Conservation (phyloP, 2,888 invertebrate genomes). For the Parascotia fuliginaria region DNA sequence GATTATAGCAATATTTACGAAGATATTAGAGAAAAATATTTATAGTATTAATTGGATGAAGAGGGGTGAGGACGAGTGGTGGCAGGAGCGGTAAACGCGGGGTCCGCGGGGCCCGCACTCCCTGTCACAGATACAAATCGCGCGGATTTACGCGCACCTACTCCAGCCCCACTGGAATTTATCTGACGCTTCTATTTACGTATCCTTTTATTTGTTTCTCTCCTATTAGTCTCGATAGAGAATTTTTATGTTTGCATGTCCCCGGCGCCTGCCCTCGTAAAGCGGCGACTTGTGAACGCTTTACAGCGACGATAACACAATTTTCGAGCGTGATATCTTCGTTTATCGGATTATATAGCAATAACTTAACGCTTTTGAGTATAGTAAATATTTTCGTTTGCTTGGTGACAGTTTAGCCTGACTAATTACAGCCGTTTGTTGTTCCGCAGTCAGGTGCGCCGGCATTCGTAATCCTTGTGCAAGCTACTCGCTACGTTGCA, state of each 20-base stretch:
- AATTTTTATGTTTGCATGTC: slow-evolving; percentile 84
- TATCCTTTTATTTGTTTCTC: slow-evolving; percentile 85
- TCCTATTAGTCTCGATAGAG: slow-evolving; percentile 85
- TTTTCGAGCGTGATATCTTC: slow-evolving; percentile 73
- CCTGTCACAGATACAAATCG: slow-evolving; percentile 86
- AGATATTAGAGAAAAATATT: slow-evolving; percentile 39
- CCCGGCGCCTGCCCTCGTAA: slow-evolving; percentile 80
- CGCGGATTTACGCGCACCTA: slow-evolving; percentile 85
- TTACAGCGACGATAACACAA: slow-evolving; percentile 81
- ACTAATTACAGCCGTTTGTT: slow-evolving; percentile 74
- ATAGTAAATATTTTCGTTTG: slow-evolving; percentile 78
- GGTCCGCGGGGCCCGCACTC: slow-evolving; percentile 55
- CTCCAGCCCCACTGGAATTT: slow-evolving; percentile 84
- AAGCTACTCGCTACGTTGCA: slow-evolving; percentile 20
- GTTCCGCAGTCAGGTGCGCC: slow-evolving; percentile 70
- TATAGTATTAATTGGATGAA: slow-evolving; percentile 72
- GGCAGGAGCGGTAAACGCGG: slow-evolving; percentile 39
- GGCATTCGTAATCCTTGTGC: slow-evolving; percentile 66
- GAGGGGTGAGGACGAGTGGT: slow-evolving; percentile 46
- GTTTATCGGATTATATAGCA: slow-evolving; percentile 81
- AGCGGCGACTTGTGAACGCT: slow-evolving; percentile 81
- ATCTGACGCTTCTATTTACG: slow-evolving; percentile 84
- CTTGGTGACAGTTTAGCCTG: slow-evolving; percentile 64
- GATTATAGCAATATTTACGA: background rate
- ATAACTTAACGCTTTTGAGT: slow-evolving; percentile 72